Base-by-base conservation (phyloP, 2,888 invertebrate species). In the Uropetala carovei region DNA sequence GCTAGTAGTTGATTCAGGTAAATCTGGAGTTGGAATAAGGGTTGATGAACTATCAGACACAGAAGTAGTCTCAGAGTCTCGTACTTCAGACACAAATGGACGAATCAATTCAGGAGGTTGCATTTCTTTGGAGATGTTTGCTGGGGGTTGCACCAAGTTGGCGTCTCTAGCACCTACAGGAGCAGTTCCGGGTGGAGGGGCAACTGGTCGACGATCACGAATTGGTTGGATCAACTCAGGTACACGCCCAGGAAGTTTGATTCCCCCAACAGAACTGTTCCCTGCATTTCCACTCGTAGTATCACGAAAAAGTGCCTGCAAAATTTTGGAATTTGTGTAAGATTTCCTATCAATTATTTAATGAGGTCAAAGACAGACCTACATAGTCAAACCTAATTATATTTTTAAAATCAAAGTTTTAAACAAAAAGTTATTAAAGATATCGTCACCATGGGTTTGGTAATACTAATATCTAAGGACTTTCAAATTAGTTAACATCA, bases 91-190 rank as follows among this genome's bases (percentile, higher is more conserved):
- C 57, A 93, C 93, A 93, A 95, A 95, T 1, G 95, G 95, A 91
- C 95, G 95, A 11, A 95, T 94, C 68, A 94, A 94, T 92, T 96
- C 96, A 2, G 95, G 95, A 13, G 94, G 94, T 93, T 95, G 95
- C 13, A 95, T 95, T 93, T 96, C 94, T 93, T 96, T 96, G 1
- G 94, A 93, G 92, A 93, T 93, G 58, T 93, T 94, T 84, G 92
- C 64, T 43, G 60, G 60, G 43, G 89, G 89, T 43, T 89, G 89
- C 18, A 64, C 43, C 14, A 64, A n/a, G 18, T 30, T 59, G 27
- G n/a, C 10, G 27, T 84, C 84, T 22, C 84, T 64, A 18, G 82
- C 30, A 60, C 60, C 83, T 10, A 84, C 84, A 43, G 92, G 64
- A 18, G 59, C 43, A 16, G 60, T 83, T 82, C 92, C 84, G 16